Evolutionary conservation across 2,113 vertebrate genomes (phyloP), one percentile per base, ranked within the genome.

Genomic region (Ageneiosus marmoratus): DNA sequence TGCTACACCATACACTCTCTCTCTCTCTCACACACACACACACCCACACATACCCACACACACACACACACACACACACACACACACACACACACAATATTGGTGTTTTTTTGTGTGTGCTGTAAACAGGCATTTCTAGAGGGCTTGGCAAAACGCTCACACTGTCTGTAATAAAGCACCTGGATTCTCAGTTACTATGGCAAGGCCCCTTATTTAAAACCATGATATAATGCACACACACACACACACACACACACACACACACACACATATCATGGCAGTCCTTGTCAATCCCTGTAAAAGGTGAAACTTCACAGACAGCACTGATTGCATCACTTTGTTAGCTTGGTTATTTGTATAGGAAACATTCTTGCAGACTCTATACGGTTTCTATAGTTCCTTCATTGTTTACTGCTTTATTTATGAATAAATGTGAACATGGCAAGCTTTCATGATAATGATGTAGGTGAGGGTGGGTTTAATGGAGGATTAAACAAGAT

Each of bases 361-460:
- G 65, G 81, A 79, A 58, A 75, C 46, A 50, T 18, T 75, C 13
- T 1, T 53, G 29, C 50, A 58, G 29, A 48, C 58, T 53, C 18
- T 46, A 22, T 46, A 48, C 32, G 77, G 75, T 63, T 63, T 27
- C 67, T 73, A 41, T 9, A n/a, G 56, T 51, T 67, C 44, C 18
- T 80, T 32, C 16, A 37, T 65, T 15, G 50, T 69, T 83, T 75
- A 77, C 48, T 78, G 11, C 74, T 78, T 82, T 85, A 85, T 85
- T 78, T n/a, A 37, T 65, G 46, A 75, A 77, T 44, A 12, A 27
- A 70, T 56, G 67, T 37, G 53, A 83, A 80, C 34, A 34, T 24
- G 24, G 32, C 32, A 5, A 83, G 32, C 16, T 65, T 65, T 65
- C 29, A 65, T 65, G 62, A 20, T 29, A 65, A 5, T 34, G 62